phyloP scores from a whole-genome alignment of 2,113 vertebrate genomes.

The Chionis minor region DNA sequence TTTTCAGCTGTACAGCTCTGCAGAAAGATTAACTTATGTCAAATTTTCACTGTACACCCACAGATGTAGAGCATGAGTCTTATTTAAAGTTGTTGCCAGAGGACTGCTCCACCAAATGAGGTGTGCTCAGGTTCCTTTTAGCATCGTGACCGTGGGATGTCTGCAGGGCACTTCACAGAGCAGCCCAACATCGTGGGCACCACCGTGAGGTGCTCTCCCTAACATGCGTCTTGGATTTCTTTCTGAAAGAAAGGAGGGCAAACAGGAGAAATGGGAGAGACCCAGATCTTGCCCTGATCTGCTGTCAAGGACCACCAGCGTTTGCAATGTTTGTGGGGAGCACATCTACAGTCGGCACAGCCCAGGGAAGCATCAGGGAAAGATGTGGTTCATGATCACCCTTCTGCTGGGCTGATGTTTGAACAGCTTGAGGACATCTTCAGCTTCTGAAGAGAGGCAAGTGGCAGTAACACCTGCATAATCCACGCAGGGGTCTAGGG shows the following conservation, averaged over 20 bases:
- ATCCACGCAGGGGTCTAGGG: neutral
- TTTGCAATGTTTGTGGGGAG: neutral
- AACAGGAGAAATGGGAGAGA: neutral
- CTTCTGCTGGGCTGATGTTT: neutral
- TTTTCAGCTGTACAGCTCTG: neutral
- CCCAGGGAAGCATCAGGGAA: neutral
- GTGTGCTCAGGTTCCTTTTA: neutral
- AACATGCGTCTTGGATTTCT: neutral
- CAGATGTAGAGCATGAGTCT: fast-evolving
- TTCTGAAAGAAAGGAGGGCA: neutral
- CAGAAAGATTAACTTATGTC: neutral
- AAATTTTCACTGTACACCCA: neutral
- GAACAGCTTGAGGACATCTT: neutral
- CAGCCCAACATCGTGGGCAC: too few relatives aligned
- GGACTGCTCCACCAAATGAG: neutral
- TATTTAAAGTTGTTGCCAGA: neutral
- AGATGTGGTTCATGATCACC: neutral
- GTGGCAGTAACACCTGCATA: neutral
- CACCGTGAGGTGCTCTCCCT: neutral
- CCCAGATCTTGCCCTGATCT: neutral
- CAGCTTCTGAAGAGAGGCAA: neutral
- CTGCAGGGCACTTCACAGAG: too few relatives aligned
- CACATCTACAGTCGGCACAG: neutral
- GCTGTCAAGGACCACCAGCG: too few relatives aligned
- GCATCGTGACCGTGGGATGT: fast-evolving